Evolutionary conservation across 1,140 invertebrate genomes (phyloP).

Genomic region (Drosophila sp.): DNA sequence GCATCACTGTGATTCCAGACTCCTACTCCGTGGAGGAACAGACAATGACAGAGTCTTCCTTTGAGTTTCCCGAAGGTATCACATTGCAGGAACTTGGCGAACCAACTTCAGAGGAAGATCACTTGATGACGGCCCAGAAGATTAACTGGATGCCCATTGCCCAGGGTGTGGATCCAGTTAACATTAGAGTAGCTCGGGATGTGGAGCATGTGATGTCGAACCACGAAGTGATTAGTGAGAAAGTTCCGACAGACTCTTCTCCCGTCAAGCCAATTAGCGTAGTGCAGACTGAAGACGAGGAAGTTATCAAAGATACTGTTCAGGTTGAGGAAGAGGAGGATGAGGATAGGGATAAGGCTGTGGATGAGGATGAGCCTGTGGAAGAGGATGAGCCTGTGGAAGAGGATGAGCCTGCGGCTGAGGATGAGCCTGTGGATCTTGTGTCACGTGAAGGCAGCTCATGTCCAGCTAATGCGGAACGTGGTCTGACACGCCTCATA

Average conservation of each 20-base stretch:
- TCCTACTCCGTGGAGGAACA: conserved; percentile 16
- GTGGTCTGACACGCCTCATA: conserved; percentile 55
- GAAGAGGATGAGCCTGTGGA: no score
- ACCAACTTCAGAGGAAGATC: conserved; percentile 16
- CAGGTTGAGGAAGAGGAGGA: not conserved
- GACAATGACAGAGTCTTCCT: not conserved
- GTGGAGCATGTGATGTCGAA: no score
- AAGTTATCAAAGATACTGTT: not conserved
- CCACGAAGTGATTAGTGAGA: not conserved
- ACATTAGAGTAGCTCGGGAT: conserved; percentile 15
- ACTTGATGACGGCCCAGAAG: conserved; percentile 29
- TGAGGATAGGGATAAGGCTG: no score
- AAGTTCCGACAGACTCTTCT: not conserved
- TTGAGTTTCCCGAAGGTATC: conserved; percentile 25
- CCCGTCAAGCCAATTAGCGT: no score
- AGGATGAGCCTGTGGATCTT: no score
- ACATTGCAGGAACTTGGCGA: conserved; percentile 20
- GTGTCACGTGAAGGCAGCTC: conserved; percentile 35
- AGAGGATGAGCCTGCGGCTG: no score
- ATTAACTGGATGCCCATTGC: conserved; percentile 53
- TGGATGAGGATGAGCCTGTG: no score
- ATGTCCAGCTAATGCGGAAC: conserved; percentile 36
- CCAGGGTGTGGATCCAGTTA: not conserved
- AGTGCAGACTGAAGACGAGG: not conserved
- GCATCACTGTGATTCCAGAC: not conserved